Conservation (phyloP, 2,797 vertebrate species). For the Helicolenus hilgendorfi region DNA sequence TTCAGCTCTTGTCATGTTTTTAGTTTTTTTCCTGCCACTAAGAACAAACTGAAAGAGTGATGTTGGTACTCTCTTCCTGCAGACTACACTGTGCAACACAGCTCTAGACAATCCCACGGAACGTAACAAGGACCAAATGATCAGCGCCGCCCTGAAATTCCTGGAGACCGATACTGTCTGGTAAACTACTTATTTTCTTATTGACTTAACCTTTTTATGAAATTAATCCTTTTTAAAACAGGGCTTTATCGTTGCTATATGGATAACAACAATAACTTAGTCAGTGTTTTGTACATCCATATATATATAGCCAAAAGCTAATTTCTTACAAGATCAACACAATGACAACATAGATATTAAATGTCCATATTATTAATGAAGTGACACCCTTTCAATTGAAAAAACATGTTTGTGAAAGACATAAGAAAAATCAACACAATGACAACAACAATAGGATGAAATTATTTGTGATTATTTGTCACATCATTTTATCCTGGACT, state of each 20-base stretch:
- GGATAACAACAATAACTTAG: not conserved
- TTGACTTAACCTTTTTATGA: not conserved
- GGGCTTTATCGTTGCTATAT: not conserved
- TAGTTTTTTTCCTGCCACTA: not conserved
- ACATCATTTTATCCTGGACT: not conserved
- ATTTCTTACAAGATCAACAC: not conserved
- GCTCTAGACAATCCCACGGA: slow-evolving; percentile 97
- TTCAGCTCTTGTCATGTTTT: not conserved
- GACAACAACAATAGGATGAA: not conserved
- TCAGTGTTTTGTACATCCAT: not conserved
- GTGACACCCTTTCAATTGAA: not conserved
- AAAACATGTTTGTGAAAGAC: not conserved
- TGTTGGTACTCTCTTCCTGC: slow-evolving; percentile 18
- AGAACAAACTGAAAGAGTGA: not conserved
- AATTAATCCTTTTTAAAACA: not conserved
- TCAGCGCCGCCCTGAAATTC: slow-evolving; percentile 94
- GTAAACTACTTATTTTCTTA: slow-evolving; percentile 76
- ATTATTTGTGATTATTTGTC: not conserved
- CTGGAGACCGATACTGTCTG: slow-evolving; percentile 98
- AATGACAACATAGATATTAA: not conserved
- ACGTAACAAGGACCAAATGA: slow-evolving; percentile 93
- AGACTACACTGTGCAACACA: slow-evolving; percentile 98
- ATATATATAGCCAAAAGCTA: not conserved
- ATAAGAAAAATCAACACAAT: not conserved
- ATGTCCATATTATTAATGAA: not conserved